Evolutionary conservation across 2,888 invertebrate genomes (phyloP).

Genomic region (Cantharis lateralis): DNA sequence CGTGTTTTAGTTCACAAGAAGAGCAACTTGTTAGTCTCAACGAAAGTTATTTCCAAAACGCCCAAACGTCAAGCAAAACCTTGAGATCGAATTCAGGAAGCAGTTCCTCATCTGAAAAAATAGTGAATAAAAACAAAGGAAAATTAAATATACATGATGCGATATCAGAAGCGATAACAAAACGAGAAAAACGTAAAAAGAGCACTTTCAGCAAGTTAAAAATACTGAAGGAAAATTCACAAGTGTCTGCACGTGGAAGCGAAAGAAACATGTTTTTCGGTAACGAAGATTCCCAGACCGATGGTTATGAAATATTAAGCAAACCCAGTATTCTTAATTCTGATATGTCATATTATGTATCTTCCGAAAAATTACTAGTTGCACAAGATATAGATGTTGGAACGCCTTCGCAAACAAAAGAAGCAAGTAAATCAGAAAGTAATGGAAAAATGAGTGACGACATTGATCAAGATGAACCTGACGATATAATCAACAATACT

Average conservation of each 20-base stretch:
- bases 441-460: neutral
- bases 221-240: neutral
- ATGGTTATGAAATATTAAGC: neutral
- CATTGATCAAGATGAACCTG: neutral
- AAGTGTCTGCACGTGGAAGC: neutral
- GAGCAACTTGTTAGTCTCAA: neutral
- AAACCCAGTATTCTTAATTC: neutral
- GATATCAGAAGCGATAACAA: too few relatives aligned
- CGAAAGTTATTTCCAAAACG: neutral
- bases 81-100: fast-evolving
- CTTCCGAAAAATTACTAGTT: neutral
- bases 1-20: neutral
- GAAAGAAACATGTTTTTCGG: neutral
- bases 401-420: neutral
- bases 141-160: neutral
- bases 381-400: neutral
- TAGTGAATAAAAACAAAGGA: neutral
- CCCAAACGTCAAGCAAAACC: neutral
- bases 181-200: neutral
- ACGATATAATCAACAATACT: neutral
- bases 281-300: neutral
- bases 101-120: neutral
- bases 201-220: neutral
- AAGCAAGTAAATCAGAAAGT: neutral
- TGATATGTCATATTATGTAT: neutral